Conservation (phyloP, 2,797 vertebrate genomes). For the Discoglossus pictus region DNA sequence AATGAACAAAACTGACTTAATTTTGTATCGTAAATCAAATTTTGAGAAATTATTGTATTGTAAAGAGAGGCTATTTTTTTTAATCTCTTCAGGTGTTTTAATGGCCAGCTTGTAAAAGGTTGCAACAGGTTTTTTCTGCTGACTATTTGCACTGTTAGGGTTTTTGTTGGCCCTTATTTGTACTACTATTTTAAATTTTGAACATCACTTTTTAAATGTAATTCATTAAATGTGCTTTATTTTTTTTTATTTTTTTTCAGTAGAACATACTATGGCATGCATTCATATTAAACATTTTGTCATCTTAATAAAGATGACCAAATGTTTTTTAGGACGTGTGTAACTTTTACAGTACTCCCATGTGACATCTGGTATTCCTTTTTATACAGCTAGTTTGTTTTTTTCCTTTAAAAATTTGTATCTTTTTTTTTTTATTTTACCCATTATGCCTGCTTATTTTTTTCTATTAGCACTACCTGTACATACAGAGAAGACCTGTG, state of each 20-base stretch:
- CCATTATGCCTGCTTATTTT: conserved; percentile 87
- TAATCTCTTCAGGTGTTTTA: conserved; percentile 84
- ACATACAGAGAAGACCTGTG: conserved; percentile 86
- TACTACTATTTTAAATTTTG: conserved; percentile 76
- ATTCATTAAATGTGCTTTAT: conserved; percentile 59
- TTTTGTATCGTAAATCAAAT: conserved; percentile 89
- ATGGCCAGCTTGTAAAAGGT: conserved; percentile 93
- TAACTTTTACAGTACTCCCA: no score
- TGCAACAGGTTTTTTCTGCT: conserved; percentile 88
- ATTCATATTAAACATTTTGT: no score
- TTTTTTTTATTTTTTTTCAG: no score
- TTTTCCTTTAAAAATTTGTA: no score
- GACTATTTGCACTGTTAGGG: conserved; percentile 86
- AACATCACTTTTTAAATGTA: conserved; percentile 69
- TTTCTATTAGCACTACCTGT: conserved; percentile 90
- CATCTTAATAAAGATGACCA: no score
- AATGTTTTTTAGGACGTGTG: no score
- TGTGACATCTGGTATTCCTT: no score
- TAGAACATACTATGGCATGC: no score
- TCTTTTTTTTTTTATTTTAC: no score
- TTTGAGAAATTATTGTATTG: conserved; percentile 96
- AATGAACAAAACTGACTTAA: conserved; percentile 95
- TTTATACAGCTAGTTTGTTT: no score
- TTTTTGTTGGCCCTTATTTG: conserved; percentile 73
- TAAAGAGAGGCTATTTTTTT: conserved; percentile 95